Evolutionary conservation across 2,113 vertebrate genomes (phyloP).

Genomic region (Phyllostomus hastatus): DNA sequence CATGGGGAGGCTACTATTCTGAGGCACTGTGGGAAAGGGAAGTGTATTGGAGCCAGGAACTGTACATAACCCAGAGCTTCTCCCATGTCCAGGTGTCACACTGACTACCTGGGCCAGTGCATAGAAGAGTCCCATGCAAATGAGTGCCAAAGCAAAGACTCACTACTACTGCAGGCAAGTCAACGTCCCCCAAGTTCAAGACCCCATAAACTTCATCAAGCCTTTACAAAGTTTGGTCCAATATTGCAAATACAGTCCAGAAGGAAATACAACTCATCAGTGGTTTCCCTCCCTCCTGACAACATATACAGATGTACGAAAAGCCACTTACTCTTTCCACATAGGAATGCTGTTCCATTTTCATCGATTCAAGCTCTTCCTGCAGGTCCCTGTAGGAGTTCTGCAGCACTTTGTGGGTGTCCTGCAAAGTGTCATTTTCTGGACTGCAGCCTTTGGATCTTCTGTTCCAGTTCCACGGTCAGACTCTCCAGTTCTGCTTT

Average conservation of each 20-base stretch:
- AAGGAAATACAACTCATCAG: not conserved
- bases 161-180: not conserved
- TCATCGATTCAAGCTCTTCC: conserved; percentile 71
- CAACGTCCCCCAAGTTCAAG: not conserved
- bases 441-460: conserved; percentile 64
- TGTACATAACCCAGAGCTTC: not conserved
- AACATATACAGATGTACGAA: not conserved
- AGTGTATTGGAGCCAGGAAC: not conserved
- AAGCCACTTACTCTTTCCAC: conserved; percentile 78
- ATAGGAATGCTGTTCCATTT: conserved; percentile 71
- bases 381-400: conserved; percentile 73
- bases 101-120: not conserved
- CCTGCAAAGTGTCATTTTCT: conserved; percentile 64
- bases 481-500: conserved; percentile 57
- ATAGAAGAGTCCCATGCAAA: not conserved
- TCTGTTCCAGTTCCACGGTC: conserved; percentile 74
- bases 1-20: not conserved
- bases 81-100: not conserved
- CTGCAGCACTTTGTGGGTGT: conserved; percentile 71
- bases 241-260: accelerated
- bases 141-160: not conserved
- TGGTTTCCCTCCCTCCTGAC: not conserved
- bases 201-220: not conserved
- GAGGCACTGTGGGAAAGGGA: not conserved
- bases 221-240: not conserved